Conservation (phyloP, 2,797 vertebrate genomes). For the Leontocebus nigricollis region DNA sequence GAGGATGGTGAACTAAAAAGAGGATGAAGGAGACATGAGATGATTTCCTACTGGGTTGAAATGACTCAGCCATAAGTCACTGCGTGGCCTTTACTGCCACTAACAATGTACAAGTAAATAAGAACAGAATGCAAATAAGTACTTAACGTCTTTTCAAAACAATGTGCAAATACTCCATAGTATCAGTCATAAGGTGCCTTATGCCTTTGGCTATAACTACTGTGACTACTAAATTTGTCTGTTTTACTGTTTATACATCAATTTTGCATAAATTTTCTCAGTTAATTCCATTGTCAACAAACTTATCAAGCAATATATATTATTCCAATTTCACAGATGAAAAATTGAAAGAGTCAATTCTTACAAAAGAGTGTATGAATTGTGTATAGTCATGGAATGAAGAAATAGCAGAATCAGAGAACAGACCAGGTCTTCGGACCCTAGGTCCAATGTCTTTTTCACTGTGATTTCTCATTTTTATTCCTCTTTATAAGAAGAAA, state of each 20-base stretch:
- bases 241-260: not conserved
- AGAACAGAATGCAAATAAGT: not conserved
- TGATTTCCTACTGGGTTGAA: not conserved
- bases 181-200: not conserved
- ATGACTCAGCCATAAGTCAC: not conserved
- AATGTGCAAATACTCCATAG: not conserved
- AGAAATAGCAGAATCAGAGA: not conserved
- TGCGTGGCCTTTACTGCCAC: not conserved
- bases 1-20: constrained; percentile 91
- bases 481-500: not conserved
- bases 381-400: not conserved
- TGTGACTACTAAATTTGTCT: not conserved
- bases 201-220: not conserved
- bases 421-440: not conserved
- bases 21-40: constrained; percentile 55
- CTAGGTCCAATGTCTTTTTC: not conserved
- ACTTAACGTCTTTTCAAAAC: not conserved
- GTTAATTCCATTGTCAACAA: not conserved
- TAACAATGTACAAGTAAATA: not conserved
- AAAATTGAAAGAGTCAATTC: not conserved
- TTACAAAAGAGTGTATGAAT: not conserved
- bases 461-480: not conserved
- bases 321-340: not conserved
- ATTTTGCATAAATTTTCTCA: not conserved
- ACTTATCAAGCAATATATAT: not conserved